Conservation (phyloP, 2,888 invertebrate genomes). For the Pterostichus niger region DNA sequence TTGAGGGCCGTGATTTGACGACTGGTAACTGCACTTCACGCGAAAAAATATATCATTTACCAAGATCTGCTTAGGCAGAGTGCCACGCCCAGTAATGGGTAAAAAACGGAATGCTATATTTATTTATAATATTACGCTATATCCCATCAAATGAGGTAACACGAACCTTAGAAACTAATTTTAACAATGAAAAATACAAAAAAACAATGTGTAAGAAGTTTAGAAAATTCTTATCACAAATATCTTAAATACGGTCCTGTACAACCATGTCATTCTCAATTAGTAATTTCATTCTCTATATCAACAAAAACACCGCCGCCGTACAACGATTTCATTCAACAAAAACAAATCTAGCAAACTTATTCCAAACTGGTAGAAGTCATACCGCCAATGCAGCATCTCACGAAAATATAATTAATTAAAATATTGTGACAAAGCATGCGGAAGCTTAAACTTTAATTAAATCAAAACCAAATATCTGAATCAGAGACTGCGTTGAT, state of each 20-base stretch:
- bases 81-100: no score
- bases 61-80: no score
- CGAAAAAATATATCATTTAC: no score
- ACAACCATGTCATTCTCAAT: conserved; percentile 35
- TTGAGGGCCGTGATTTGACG: no score
- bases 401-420: conserved; percentile 44
- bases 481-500: not conserved
- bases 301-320: conserved; percentile 29
- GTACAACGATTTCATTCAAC: conserved; percentile 27
- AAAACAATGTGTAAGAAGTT: no score
- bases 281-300: conserved; percentile 24
- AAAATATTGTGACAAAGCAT: conserved; percentile 10
- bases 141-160: no score
- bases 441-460: conserved; percentile 31
- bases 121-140: no score
- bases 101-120: no score
- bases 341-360: conserved; percentile 2
- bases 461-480: conserved; percentile 36
- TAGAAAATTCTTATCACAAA: no score
- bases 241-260: conserved; percentile 8
- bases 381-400: not conserved
- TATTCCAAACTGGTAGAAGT: conserved; percentile 2
- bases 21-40: no score
- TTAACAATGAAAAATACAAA: no score
- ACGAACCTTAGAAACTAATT: no score